Conservation (phyloP, 1,140 invertebrate species). For the Bombus ignitus region DNA sequence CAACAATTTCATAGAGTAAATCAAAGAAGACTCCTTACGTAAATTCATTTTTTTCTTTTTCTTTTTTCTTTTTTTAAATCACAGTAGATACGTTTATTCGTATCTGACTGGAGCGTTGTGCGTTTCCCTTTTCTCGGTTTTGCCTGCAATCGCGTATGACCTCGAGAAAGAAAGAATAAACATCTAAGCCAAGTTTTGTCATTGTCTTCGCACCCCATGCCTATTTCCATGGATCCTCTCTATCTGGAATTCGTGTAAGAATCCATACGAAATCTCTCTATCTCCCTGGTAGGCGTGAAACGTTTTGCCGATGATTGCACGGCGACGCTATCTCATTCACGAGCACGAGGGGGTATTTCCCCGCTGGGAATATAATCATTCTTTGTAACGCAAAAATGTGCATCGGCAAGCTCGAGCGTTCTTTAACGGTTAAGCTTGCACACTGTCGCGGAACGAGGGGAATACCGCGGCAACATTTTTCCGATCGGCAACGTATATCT, state of each 20-base stretch:
- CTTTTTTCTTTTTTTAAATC: not conserved
- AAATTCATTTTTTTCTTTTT: slow-evolving; percentile 55
- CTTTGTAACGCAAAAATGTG: slow-evolving; percentile 62
- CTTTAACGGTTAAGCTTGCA: slow-evolving; percentile 21
- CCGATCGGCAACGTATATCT: slow-evolving; percentile 63
- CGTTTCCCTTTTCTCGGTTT: not conserved
- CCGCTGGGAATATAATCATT: slow-evolving; percentile 48
- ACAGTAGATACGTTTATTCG: not conserved
- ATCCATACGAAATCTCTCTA: slow-evolving; percentile 8
- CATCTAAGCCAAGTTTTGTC: not conserved
- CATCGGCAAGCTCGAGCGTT: slow-evolving; percentile 35
- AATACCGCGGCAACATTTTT: slow-evolving; percentile 45
- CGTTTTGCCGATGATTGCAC: slow-evolving; percentile 38
- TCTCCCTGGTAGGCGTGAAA: not conserved
- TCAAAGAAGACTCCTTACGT: slow-evolving; percentile 63
- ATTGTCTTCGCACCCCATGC: not conserved
- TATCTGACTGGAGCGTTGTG: not conserved
- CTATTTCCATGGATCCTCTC: not conserved
- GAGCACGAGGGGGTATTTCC: not conserved
- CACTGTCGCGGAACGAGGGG: slow-evolving; percentile 10
- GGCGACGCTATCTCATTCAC: slow-evolving; percentile 7
- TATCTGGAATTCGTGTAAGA: not conserved
- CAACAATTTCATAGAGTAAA: slow-evolving; percentile 66
- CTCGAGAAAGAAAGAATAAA: not conserved
- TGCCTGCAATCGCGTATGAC: too few species aligned